Base-by-base conservation (phyloP, 2,113 vertebrate genomes). In the Stigmatopora argus region DNA sequence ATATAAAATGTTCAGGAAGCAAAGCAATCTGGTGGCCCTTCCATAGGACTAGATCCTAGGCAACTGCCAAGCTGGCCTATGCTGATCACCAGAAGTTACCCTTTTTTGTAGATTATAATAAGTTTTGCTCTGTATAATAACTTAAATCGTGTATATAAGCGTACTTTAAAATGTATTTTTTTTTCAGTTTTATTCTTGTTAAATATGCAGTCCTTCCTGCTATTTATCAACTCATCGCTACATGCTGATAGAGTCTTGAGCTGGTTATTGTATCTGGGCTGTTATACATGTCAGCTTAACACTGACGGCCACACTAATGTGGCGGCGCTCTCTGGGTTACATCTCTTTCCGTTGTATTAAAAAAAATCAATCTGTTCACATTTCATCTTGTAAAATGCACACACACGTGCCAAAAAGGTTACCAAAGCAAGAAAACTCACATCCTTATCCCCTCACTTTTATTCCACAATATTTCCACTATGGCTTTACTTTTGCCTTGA, bases 281-380 rank as follows among this genome's bases (percentile, higher is more conserved):
- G 67, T 68, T 73, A 23, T 51, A 53, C 66, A 58, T 72, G 83
- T 85, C 84, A 77, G 69, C 77, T 83, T 84, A 80, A 78, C 74
- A 59, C 62, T 84, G 80, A 83, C 62, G 69, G 66, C 63, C 73
- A 70, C 66, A 49, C 67, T 83, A 86, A 80, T 85, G 67, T 81
- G 78, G 71, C 79, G 71, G 74, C 70, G 69, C 74, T 74, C 73
- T 66, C 74, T 21, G 63, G 67, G 66, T 79, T 75, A 82, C 80
- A 70, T 78, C 79, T 80, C 62, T 75, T 48, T 78, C 62, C 69
- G 21, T 57, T 71, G 65, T 59, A 62, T 73, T 65, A 51, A 72
- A 78, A 76, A 74, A 17, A 51, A 62, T 58, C 59, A 19, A n/a
- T 45, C 62, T 38, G 11, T 19, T 34, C 66, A 67, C 31, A 52